phyloP scores from a whole-genome alignment of 30 jellyfish, hydroid and myxozoan species.

The Hydra vulgaris region DNA sequence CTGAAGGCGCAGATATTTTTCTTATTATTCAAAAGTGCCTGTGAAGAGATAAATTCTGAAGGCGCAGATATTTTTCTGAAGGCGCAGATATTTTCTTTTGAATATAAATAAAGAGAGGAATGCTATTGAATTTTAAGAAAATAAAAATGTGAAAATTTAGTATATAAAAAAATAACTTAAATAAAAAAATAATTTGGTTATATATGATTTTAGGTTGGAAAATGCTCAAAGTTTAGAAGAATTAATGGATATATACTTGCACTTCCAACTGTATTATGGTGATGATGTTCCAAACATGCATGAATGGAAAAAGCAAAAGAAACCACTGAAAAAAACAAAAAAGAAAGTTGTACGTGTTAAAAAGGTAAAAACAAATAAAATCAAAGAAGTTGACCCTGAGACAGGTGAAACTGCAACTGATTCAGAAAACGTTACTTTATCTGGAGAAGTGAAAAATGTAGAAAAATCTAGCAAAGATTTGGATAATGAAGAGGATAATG shows the following conservation, averaged over 20 bases:
- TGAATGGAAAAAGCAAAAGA: conserved; percentile 42
- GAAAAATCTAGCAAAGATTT: neutral
- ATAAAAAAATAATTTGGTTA: no score
- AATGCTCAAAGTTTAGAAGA: conserved; percentile 75
- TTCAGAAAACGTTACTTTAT: neutral
- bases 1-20: no score
- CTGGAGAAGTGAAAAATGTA: neutral
- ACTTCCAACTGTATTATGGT: conserved; percentile 77
- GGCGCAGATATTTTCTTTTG: no score
- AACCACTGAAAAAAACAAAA: conserved; percentile 8
- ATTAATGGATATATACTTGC: conserved; percentile 79
- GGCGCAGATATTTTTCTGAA: no score
- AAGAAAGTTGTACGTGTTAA: conserved; percentile 1
- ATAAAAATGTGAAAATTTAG: no score
- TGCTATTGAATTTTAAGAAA: no score
- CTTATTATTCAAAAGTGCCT: no score
- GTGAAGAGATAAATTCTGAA: no score
- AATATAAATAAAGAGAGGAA: no score
- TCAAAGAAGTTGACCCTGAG: conserved; percentile 16
- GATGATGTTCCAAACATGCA: conserved; percentile 66
- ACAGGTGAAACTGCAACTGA: conserved; percentile 10
- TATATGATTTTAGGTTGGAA: conserved; percentile 46
- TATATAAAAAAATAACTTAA: no score
- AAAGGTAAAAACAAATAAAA: conserved; percentile 7
- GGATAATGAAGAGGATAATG: conserved; percentile 7